phyloP scores from a whole-genome alignment of 2,797 vertebrate genomes.

The Galago senegalensis region DNA sequence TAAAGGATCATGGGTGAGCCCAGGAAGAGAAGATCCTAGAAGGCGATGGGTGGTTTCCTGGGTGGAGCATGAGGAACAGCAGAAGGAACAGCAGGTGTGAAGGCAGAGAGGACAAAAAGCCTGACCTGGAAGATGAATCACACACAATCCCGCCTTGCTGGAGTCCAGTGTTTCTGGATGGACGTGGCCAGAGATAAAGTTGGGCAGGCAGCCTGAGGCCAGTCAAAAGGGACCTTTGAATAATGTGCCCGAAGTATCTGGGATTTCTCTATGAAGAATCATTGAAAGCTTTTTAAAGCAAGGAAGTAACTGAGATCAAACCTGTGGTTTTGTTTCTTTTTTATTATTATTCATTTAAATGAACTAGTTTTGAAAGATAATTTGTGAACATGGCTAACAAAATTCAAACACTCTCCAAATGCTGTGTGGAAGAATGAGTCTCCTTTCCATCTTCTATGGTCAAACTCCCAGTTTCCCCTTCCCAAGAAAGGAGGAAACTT shows the following conservation, averaged over 20 bases:
- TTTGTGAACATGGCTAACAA: background rate
- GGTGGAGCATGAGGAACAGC: background rate
- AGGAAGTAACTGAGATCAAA: conserved; percentile 9
- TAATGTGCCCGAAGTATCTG: background rate
- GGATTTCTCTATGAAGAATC: background rate
- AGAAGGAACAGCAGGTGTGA: background rate
- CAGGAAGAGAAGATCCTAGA: background rate
- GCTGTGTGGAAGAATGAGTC: background rate
- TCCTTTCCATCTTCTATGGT: background rate
- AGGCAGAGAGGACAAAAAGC: background rate
- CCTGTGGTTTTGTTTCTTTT: background rate
- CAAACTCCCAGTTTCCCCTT: background rate
- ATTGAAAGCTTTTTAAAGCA: background rate
- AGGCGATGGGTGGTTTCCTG: background rate
- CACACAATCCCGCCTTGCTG: background rate
- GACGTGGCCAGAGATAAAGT: background rate
- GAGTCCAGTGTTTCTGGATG: background rate
- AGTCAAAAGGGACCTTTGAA: background rate
- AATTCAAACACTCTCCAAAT: background rate
- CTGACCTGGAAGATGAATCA: background rate
- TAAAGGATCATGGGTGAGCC: background rate
- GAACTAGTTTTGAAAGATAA: background rate
- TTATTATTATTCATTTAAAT: background rate
- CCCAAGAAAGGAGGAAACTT: background rate
- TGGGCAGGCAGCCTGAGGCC: background rate